These are phyloP conservation scores for Redunca redunca DNA, from an alignment of 2,113 vertebrate genomes.

Conservation along the genomic window DNA sequence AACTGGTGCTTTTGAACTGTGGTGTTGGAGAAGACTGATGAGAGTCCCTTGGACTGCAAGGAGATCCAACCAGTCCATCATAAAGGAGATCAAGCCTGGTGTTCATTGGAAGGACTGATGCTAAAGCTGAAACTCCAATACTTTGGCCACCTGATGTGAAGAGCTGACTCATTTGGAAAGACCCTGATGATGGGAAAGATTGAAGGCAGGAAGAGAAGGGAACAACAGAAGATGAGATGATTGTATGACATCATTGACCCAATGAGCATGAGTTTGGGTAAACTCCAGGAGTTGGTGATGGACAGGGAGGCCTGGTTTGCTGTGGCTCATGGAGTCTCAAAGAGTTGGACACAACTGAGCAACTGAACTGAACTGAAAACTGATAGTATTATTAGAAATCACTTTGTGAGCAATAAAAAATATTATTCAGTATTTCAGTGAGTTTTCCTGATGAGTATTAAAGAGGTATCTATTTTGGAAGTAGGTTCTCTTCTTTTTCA, in stretches of 20 bases:
- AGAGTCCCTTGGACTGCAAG: not conserved
- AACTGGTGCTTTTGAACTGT: not conserved
- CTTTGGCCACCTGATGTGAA: not conserved
- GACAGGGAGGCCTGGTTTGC: not conserved
- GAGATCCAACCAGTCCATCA: not conserved
- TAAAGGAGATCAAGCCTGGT: not conserved
- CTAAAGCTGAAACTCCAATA: not conserved
- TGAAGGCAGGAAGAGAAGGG: not conserved
- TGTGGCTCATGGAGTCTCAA: not conserved
- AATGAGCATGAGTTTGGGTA: not conserved
- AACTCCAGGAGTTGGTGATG: not conserved
- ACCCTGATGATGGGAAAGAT: not conserved
- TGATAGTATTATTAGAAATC: conserved; percentile 22
- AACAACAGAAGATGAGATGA: not conserved
- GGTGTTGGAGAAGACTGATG: not conserved
- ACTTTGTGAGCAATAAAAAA: conserved; percentile 3
- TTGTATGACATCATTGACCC: not conserved
- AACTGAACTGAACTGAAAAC: not conserved
- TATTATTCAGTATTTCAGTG: not conserved
- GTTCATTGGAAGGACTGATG: not conserved
- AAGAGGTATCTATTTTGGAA: not conserved
- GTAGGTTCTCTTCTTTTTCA: not conserved
- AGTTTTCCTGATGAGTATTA: not conserved
- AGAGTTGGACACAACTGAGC: not conserved
- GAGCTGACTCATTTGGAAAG: not conserved